A percentile compares a stretch with the other conserved stretches of the same genome.
Conservation (phyloP, 2,113 vertebrate genomes). For the Phainopepla nitens region DNA sequence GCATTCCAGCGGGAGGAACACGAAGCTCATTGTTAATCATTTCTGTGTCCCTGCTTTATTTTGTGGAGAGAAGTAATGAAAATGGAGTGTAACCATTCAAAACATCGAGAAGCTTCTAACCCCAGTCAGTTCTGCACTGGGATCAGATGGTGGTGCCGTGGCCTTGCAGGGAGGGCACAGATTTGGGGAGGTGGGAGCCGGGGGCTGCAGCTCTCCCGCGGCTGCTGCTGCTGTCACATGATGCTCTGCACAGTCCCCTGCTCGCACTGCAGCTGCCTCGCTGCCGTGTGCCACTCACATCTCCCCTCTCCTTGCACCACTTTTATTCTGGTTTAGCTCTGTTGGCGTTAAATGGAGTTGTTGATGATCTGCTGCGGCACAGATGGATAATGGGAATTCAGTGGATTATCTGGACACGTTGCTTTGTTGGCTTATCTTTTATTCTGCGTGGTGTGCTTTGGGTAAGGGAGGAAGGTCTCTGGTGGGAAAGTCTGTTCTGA, state of each 20-base stretch:
- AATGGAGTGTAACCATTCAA: neutral
- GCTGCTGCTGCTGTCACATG: constrained; percentile 23
- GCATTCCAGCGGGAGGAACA: neutral
- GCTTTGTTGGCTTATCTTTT: neutral
- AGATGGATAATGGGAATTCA: neutral
- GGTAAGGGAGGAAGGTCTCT: neutral
- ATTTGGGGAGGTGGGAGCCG: neutral
- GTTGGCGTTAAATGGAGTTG: neutral
- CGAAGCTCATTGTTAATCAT: neutral
- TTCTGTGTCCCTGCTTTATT: neutral
- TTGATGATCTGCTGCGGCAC: neutral
- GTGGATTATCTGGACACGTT: neutral
- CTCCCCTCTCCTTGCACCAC: neutral
- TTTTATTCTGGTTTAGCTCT: neutral
- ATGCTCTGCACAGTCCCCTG: neutral
- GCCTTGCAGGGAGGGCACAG: neutral
- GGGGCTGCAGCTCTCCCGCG: neutral
- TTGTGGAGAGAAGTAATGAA: neutral
- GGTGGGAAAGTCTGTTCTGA: neutral
- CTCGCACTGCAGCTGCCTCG: neutral
- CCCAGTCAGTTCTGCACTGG: accelerated
- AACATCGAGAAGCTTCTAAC: neutral
- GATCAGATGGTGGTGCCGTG: accelerated
- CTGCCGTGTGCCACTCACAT: neutral
- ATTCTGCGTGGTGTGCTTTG: neutral